Base-by-base conservation (phyloP, 2,797 vertebrate genomes). In the Phalanger gymnotis region DNA sequence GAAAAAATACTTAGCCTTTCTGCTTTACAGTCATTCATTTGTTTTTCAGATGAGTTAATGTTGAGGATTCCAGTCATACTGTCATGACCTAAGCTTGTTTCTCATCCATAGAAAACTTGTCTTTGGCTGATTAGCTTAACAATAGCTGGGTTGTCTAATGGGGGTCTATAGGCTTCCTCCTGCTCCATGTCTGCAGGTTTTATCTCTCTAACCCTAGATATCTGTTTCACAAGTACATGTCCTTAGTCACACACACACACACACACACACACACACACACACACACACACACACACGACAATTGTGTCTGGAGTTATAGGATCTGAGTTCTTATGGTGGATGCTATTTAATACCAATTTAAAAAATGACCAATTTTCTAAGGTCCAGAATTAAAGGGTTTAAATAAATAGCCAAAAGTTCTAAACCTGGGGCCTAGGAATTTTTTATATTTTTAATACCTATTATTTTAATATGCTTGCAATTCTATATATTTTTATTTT, bases 1-100 rank as follows among this genome's bases (percentile, higher is more conserved):
- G 30, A 16, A 1, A 27, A 2, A 25, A 3, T 40, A 0, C 14
- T 30, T 11, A 47, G 3, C n/a, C 34, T 0, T 3, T 0, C 13
- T 47, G 2, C 12, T 22, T 16, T 31, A 25, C 4, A 28, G 11
- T 31, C 14, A 5, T 31, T 54, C 1, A 0, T 51, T 40, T 58
- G n/a, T 92, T 90, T 90, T 73, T 55, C 56, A 25, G 6, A 25
- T n/a, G 16, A 81, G 19, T 28, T 31, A 16, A n/a, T 0, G 5
- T 25, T 6, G n/a, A 57, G 34, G 14, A 14, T 51, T 95, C 0
- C 1, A 40, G 53, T 34, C 28, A 56, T 40, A 52, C 3, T 54
- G 9, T 34, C 34, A 58, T 57, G 53, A 3, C 53, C 53, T 22
- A 7, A 25, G 0, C 14, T 92, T 56, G 55, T 66, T 4, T 90